These are phyloP conservation scores for Rana temporaria DNA, from an alignment of 2,113 vertebrate species.

Conservation along the genomic window DNA sequence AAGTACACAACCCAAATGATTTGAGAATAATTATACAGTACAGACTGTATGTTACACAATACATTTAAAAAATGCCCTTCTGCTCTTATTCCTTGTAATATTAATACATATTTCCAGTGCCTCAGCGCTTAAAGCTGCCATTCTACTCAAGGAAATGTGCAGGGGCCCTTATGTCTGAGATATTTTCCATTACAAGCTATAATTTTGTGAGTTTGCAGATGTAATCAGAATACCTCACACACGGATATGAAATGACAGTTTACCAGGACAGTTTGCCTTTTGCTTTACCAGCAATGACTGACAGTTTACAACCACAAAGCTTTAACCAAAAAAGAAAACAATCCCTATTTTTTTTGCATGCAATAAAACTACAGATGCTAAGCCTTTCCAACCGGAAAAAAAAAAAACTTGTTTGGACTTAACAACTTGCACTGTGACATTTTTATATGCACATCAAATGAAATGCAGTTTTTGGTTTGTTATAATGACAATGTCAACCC, in stretches of 20 bases:
- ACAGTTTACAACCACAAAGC: constrained; percentile 45
- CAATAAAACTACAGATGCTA: constrained; percentile 24
- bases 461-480: too few relatives aligned
- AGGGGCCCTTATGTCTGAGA: not conserved
- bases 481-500: too few relatives aligned
- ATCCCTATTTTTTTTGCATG: constrained; percentile 28
- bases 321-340: constrained; percentile 39
- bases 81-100: too few relatives aligned
- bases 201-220: constrained; percentile 56
- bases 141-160: not conserved
- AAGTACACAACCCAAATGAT: too few relatives aligned
- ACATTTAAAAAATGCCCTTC: too few relatives aligned
- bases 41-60: too few relatives aligned
- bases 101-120: not conserved
- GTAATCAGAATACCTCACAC: constrained; percentile 42
- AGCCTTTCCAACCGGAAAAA: not conserved
- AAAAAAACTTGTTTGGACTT: too few relatives aligned
- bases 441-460: too few relatives aligned
- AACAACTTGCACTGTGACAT: too few relatives aligned
- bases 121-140: constrained; percentile 3
- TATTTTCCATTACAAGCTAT: constrained; percentile 26
- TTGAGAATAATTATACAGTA: too few relatives aligned
- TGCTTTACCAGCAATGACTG: constrained; percentile 30
- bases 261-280: constrained; percentile 26
- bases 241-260: constrained; percentile 51